These are phyloP conservation scores for Drosophila pseudoobscura DNA, from an alignment of 1,140 invertebrate genomes.

Conservation along the genomic window DNA sequence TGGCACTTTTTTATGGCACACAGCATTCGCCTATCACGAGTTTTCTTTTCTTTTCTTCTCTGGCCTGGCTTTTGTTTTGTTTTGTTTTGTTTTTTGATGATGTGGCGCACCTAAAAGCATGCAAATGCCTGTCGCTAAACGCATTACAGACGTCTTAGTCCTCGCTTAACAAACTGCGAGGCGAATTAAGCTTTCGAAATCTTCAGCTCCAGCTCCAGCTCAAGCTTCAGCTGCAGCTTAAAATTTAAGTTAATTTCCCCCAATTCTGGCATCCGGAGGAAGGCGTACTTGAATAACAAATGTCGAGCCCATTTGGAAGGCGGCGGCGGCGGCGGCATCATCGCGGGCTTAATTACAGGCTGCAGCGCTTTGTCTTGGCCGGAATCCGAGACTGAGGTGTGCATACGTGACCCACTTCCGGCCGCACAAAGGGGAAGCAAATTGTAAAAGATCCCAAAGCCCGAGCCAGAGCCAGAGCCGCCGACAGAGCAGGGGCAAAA, in stretches of 20 bases:
- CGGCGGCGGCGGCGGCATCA: constrained; percentile 20
- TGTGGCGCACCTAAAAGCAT: constrained; percentile 55
- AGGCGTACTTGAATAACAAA: constrained; percentile 58
- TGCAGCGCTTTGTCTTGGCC: constrained; percentile 61
- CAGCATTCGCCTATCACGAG: not conserved
- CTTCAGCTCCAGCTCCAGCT: not conserved
- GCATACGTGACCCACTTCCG: constrained; percentile 78
- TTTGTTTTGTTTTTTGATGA: constrained; percentile 12
- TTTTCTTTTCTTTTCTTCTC: not conserved
- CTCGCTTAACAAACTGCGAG: constrained; percentile 23
- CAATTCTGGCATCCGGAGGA: constrained; percentile 13
- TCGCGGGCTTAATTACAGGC: constrained; percentile 71
- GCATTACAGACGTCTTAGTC: constrained; percentile 55
- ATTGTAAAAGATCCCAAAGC: constrained; percentile 7
- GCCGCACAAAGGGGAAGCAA: constrained; percentile 67
- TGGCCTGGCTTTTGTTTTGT: constrained; percentile 23
- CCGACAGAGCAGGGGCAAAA: not conserved
- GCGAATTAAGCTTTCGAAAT: constrained; percentile 29
- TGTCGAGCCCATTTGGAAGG: constrained; percentile 55
- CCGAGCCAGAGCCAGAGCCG: no score
- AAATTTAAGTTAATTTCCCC: constrained; percentile 72
- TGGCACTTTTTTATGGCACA: constrained; percentile 20
- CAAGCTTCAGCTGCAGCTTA: not conserved
- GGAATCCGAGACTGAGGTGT: constrained; percentile 32
- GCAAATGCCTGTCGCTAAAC: constrained; percentile 60